Base-by-base conservation (phyloP, 2,888 invertebrate species). In the Acrobasis repandana region DNA sequence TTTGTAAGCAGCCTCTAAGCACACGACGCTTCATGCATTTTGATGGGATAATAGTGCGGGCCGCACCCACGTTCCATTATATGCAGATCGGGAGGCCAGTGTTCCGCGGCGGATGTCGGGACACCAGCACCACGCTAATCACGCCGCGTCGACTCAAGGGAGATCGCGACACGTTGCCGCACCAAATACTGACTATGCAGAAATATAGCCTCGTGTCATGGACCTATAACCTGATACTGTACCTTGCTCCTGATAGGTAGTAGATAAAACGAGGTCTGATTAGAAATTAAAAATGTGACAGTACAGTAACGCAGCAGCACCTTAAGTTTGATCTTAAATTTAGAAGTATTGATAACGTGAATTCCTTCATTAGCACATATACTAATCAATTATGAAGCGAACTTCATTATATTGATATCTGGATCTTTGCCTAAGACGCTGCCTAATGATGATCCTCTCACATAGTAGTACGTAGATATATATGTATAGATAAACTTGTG, bases 1-100 rank as follows among this genome's bases (percentile, higher is more conserved):
- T 36, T 36, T 20, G 20, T 54, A 54, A 14, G 18, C 38, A 54
- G 54, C 38, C 62, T 60, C 64, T 61, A 50, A 58, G 58, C 60
- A 59, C 59, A 50, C 62, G 68, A 71, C 70, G 67, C 66, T 67
- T 74, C 72, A 65, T 77, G 77, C 76, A 83, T 82, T 82, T 75
- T 80, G 82, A 82, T 83, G 77, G 79, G 72, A 82, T 82, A 85
- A 88, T 82, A 77, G 76, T 67, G 76, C 69, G 71, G 68, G 70
- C 69, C 66, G 84, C 88, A 82, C 89, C 89, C 82, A 86, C 88
- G 70, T 65, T 58, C 86, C 79, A 88, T 88, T 90, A 89, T 90
- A 89, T 89, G 88, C 84, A 89, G 87, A 87, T 84, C 78, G 76
- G 76, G 75, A 78, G 78, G 79, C 77, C 73, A 33, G 47, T 48